These are phyloP conservation scores for Conus canariensis DNA, from an alignment of 2,888 invertebrate species.

Conservation along the genomic window DNA sequence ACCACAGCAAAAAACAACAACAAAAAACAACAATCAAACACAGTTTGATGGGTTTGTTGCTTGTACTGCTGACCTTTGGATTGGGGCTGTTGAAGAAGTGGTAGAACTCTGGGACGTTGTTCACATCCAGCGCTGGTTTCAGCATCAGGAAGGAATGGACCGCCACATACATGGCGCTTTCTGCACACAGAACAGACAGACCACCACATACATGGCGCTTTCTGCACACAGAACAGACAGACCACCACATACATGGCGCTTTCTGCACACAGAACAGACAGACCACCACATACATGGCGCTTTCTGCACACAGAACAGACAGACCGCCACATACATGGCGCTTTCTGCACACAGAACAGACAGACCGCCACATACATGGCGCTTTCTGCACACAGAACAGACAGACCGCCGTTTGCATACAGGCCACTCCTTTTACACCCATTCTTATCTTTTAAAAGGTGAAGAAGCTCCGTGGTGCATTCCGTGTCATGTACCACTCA, in stretches of 20 bases:
- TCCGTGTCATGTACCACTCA: no score
- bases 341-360: conserved; percentile 79
- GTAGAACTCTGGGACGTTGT: conserved; percentile 92
- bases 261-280: no score
- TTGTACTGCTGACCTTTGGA: conserved; percentile 76
- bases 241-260: no score
- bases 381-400: background rate
- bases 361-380: background rate
- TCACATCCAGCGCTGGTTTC: conserved; percentile 88
- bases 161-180: conserved; percentile 87
- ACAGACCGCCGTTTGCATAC: background rate
- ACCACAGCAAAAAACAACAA: background rate
- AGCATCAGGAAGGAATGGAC: conserved; percentile 89
- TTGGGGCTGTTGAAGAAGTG: conserved; percentile 90
- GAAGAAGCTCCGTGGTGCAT: no score
- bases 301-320: background rate
- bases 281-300: no score
- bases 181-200: conserved; percentile 61
- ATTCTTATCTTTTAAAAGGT: no score
- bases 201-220: no score
- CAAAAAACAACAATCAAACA: no score
- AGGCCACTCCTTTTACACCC: background rate
- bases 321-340: conserved; percentile 87
- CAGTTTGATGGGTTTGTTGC: no score
- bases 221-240: background rate